phyloP scores from a whole-genome alignment of 92 coral and sea anemone species.

The Siderastrea radians region DNA sequence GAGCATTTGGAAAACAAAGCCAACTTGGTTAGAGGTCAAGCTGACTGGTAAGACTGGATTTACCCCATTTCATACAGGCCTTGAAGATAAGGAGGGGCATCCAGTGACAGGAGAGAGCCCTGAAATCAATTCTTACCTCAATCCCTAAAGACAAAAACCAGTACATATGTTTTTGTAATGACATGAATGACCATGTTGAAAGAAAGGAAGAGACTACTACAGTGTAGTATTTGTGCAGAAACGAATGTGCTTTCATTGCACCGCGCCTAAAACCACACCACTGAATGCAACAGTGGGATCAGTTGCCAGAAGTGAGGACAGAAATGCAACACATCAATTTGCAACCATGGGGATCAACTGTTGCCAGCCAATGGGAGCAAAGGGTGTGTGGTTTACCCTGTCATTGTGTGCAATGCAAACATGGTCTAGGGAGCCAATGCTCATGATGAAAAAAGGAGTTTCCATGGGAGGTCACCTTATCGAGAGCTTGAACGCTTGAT shows the following conservation, averaged over 20 bases:
- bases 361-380: neutral
- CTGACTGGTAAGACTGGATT: neutral
- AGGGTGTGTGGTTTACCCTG: neutral
- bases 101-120: neutral
- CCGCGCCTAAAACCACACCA: neutral
- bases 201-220: neutral
- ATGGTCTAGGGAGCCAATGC: neutral
- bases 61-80: neutral
- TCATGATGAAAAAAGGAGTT: conserved; percentile 7
- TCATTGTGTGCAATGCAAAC: no score
- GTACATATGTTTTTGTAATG: neutral
- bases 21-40: neutral
- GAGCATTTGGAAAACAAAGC: neutral
- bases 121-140: neutral
- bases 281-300: neutral
- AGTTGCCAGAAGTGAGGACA: neutral
- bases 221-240: neutral
- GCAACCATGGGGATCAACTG: neutral
- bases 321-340: neutral
- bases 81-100: neutral
- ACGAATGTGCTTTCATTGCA: neutral
- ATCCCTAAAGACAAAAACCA: neutral
- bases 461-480: conserved; percentile 16
- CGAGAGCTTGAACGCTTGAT: conserved; percentile 4
- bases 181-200: neutral